These are phyloP conservation scores for Huso huso DNA, from an alignment of 2,797 vertebrate species.

Conservation along the genomic window DNA sequence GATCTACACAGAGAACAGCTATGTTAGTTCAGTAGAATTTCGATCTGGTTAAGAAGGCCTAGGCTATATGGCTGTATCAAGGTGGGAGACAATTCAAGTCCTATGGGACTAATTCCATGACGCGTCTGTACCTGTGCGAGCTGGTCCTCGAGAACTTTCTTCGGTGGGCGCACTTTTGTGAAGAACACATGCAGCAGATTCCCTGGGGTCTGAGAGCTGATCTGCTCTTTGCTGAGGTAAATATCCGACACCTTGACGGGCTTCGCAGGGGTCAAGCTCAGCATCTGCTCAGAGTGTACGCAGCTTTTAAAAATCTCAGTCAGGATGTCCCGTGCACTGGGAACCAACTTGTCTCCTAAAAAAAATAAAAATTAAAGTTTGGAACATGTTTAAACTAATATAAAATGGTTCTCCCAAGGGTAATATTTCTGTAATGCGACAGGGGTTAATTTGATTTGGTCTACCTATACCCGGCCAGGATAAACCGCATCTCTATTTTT, in stretches of 20 bases:
- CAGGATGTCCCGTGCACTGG: constrained; percentile 82
- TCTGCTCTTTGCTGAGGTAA: constrained; percentile 96
- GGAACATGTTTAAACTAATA: neutral
- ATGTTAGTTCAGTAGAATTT: neutral
- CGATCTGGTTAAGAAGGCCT: neutral
- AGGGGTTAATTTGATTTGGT: no score
- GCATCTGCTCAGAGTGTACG: constrained; percentile 83
- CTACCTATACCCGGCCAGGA: no score
- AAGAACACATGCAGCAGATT: constrained; percentile 93
- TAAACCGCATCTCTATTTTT: no score
- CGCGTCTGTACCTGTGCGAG: constrained; percentile 76
- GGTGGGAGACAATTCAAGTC: no score
- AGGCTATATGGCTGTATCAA: no score
- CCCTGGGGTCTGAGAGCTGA: constrained; percentile 87
- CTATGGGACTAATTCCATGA: no score
- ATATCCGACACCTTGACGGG: constrained; percentile 89
- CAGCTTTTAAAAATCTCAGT: constrained; percentile 96
- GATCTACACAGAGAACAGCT: constrained; percentile 59
- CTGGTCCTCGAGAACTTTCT: constrained; percentile 93
- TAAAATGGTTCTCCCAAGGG: neutral
- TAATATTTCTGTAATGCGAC: neutral
- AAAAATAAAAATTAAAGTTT: neutral
- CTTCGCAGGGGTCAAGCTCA: constrained; percentile 84
- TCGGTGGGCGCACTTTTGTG: constrained; percentile 88
- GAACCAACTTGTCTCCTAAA: constrained; percentile 84